These are phyloP conservation scores for Nomada fabriciana DNA, from an alignment of 2,888 invertebrate genomes.

Conservation along the genomic window DNA sequence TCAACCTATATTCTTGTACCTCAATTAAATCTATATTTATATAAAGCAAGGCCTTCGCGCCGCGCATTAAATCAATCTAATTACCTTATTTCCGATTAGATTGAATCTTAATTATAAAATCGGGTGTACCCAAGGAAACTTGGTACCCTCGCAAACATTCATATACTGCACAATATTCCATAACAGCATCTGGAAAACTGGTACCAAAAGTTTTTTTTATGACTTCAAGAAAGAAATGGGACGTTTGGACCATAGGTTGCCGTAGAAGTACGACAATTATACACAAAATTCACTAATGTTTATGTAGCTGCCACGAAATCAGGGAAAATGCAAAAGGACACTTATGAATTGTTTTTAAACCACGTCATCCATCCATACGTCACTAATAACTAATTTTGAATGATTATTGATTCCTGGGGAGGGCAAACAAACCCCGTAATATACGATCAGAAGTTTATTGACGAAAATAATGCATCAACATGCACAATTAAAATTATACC, in stretches of 20 bases:
- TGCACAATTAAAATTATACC: not conserved
- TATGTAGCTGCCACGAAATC: constrained; percentile 11
- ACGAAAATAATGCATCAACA: not conserved
- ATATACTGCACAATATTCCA: not conserved
- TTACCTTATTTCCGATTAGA: no score
- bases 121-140: no score
- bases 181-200: constrained; percentile 1
- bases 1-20: no score
- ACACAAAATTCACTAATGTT: not conserved
- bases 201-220: constrained; percentile 2
- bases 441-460: not conserved
- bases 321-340: constrained; percentile 15
- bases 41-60: no score
- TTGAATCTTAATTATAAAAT: no score
- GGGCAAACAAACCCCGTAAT: not conserved
- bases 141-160: no score
- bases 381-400: no score
- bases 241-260: constrained; percentile 4
- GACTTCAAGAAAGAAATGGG: not conserved
- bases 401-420: not conserved
- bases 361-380: not conserved
- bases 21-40: no score
- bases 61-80: no score
- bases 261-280: not conserved
- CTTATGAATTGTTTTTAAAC: not conserved